These are phyloP conservation scores for Mechanitis messenoides DNA, from an alignment of 2,888 invertebrate genomes.

Conservation along the genomic window DNA sequence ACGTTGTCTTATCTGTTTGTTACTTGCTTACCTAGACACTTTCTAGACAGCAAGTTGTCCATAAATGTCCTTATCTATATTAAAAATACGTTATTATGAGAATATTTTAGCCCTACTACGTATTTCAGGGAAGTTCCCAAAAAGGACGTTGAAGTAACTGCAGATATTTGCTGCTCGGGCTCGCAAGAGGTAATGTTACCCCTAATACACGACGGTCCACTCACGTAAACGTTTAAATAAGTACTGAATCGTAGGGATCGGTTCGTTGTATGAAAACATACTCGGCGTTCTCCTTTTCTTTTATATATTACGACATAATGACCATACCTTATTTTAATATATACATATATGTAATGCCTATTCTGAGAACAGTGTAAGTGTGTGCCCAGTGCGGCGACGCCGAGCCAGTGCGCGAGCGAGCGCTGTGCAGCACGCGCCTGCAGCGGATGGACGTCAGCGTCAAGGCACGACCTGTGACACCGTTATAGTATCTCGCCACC, in stretches of 20 bases:
- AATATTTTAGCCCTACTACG: not conserved
- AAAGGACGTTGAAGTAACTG: constrained; percentile 58
- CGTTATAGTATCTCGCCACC: too few species aligned
- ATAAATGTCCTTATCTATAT: too few species aligned
- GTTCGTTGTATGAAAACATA: too few species aligned
- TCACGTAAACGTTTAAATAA: constrained; percentile 31
- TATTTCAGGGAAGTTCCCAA: constrained; percentile 46
- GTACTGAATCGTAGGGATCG: too few species aligned
- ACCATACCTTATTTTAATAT: too few species aligned
- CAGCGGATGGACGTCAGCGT: constrained; percentile 45
- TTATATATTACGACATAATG: too few species aligned
- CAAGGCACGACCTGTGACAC: not conserved
- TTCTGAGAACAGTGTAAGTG: constrained; percentile 1
- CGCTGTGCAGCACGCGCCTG: constrained; percentile 46
- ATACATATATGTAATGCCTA: too few species aligned
- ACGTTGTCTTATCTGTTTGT: too few species aligned
- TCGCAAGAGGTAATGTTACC: constrained; percentile 43
- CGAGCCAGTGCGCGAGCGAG: constrained; percentile 55
- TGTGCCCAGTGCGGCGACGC: constrained; percentile 50
- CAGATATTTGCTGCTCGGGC: constrained; percentile 47
- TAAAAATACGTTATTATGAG: too few species aligned
- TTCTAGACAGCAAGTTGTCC: too few species aligned
- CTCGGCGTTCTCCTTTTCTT: too few species aligned
- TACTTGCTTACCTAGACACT: too few species aligned
- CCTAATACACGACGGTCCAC: constrained; percentile 48